Evolutionary conservation across 1,140 invertebrate genomes (phyloP).

Genomic region (Leptopilina boulardi): DNA sequence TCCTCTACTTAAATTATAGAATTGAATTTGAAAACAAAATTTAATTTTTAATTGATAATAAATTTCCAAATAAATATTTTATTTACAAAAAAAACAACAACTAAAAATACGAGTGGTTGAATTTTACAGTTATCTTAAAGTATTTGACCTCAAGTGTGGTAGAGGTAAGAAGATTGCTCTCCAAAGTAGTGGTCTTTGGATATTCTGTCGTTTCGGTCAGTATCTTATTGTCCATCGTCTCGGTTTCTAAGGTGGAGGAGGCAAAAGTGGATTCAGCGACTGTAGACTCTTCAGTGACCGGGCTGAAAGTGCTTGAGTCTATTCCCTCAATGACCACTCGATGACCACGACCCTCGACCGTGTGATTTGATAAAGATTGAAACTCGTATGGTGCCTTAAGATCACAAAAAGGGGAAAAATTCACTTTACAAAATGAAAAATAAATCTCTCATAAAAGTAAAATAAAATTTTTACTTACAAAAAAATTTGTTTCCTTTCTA

Average conservation of each 20-base stretch:
- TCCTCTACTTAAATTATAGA: too few species aligned
- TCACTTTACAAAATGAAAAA: conserved; percentile 2
- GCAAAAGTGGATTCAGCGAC: conserved; percentile 58
- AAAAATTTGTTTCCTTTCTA: conserved; percentile 74
- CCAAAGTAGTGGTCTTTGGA: conserved; percentile 59
- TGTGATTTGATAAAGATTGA: conserved; percentile 25
- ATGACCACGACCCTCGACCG: conserved; percentile 68
- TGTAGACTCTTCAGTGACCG: conserved; percentile 44
- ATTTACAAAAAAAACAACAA: too few species aligned
- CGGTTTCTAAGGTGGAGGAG: conserved; percentile 61
- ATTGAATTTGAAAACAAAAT: too few species aligned
- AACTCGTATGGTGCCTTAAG: conserved; percentile 40
- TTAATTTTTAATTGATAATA: too few species aligned
- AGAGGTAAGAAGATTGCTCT: conserved; percentile 47
- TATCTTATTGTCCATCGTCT: conserved; percentile 72
- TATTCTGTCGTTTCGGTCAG: conserved; percentile 65
- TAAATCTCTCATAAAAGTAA: not conserved
- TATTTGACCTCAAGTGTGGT: conserved; percentile 41
- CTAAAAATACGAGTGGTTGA: too few species aligned
- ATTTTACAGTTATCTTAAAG: conserved; percentile 24
- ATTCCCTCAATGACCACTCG: conserved; percentile 62
- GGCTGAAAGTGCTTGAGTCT: conserved; percentile 42
- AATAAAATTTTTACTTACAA: conserved; percentile 55
- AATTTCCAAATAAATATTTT: too few species aligned
- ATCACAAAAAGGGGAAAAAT: conserved; percentile 49